Conservation (phyloP, 2,797 vertebrate species). For the Pangasius krempfi region DNA sequence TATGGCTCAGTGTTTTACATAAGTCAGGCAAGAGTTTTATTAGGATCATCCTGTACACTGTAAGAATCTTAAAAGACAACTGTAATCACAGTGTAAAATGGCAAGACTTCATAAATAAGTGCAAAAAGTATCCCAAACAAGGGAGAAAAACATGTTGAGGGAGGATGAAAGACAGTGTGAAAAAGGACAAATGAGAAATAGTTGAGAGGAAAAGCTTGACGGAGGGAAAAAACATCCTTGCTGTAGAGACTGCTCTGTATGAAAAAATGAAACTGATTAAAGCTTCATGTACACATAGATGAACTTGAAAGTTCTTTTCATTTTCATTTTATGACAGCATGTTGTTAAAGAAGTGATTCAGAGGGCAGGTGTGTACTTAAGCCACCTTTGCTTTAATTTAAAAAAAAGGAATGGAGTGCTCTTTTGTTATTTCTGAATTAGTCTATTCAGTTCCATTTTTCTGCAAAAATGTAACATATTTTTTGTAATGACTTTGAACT, state of each 20-base stretch:
- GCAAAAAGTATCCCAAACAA: neutral
- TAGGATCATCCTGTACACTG: neutral
- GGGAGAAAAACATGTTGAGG: neutral
- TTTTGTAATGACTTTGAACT: neutral
- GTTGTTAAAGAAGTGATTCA: neutral
- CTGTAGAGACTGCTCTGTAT: neutral
- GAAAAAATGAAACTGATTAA: neutral
- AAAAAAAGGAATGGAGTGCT: neutral
- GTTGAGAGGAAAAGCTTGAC: neutral
- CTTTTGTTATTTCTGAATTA: constrained; percentile 9
- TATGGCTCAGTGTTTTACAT: neutral
- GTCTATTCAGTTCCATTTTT: neutral
- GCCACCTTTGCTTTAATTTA: neutral
- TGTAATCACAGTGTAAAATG: neutral
- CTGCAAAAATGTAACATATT: neutral
- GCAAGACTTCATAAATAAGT: neutral
- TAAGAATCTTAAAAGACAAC: neutral
- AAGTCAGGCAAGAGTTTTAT: neutral
- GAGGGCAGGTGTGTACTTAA: neutral
- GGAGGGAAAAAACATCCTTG: neutral
- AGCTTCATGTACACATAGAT: neutral
- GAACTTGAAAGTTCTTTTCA: neutral
- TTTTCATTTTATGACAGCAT: neutral
- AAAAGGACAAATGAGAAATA: neutral
- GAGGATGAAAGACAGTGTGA: neutral